These are phyloP conservation scores for Drosophila nigricruria DNA, from an alignment of 2,888 invertebrate species.

Conservation along the genomic window DNA sequence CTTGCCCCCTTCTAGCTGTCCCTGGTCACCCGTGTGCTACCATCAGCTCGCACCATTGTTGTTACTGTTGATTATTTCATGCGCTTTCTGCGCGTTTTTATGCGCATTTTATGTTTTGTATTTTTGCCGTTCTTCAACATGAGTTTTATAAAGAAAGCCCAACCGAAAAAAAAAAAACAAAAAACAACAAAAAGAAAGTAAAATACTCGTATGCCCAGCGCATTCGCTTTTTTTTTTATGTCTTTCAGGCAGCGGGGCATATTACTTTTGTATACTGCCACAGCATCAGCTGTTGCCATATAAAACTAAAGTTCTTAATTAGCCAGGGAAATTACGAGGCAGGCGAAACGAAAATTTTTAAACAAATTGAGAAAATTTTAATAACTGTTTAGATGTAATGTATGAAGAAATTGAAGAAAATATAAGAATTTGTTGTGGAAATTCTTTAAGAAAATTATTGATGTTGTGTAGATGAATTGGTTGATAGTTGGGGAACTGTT, in stretches of 20 bases:
- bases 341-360: background rate
- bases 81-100: constrained; percentile 77
- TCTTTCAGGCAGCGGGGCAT: constrained; percentile 16
- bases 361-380: background rate
- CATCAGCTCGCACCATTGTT: constrained; percentile 54
- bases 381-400: background rate
- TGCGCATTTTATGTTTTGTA: constrained; percentile 78
- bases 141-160: constrained; percentile 46
- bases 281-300: background rate
- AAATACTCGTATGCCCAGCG: constrained; percentile 39
- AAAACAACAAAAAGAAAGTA: constrained; percentile 21
- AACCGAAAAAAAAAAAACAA: background rate
- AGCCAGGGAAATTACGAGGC: background rate
- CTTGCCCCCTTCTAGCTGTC: background rate
- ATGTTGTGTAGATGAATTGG: no score
- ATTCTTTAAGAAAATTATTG: no score
- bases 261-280: background rate
- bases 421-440: background rate
- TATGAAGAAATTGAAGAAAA: background rate
- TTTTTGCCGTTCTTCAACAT: constrained; percentile 53
- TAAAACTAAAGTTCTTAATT: constrained; percentile 1
- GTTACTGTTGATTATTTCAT: constrained; percentile 78
- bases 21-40: constrained; percentile 41
- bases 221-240: constrained; percentile 33
- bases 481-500: no score